Evolutionary conservation across 2,113 vertebrate genomes (phyloP), one percentile per base, ranked within the genome.

Genomic region (Aleadryas rufinucha): DNA sequence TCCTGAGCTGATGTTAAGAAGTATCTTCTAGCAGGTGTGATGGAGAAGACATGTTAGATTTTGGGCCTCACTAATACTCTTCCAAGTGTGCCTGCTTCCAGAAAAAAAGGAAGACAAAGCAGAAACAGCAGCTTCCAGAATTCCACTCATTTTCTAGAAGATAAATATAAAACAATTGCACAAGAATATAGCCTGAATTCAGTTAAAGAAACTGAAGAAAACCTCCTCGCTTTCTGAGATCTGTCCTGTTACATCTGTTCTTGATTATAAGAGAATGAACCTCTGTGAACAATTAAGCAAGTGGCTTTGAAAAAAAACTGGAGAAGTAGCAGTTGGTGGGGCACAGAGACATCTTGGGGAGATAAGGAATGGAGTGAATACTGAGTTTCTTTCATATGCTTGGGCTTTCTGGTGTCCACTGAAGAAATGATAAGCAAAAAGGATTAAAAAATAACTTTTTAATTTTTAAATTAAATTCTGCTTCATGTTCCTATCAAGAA

Each of bases 401-500:
- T 92, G 65, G 65, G 27, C 39, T 74, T 54, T 72, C 44, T 57
- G 35, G 10, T 5, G 17, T 60, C 33, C 13, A 5, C 31, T 78
- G 78, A 93, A 81, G 95, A 87, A 50, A 37, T 45, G 45, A 54
- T 37, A 72, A 72, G 24, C 39, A 71, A 47, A 47, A 85, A 91
- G 93, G 66, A 87, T 59, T 77, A 61, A 92, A 86, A 54, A 68
- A 59, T 37, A 52, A 56, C 71, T 68, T 59, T 13, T 20, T 53
- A 59, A 57, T 75, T 87, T 84, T 30, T 49, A 93, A 80, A 94
- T 72, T 66, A 3, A 78, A 87, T 92, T 65, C 64, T 96, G 54
- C 94, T 96, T 91, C 81, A 92, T 97, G 96, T 92, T 94, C 21
- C 74, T 94, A 59, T 64, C 23, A 41, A 72, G 93, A 96, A 88